Evolutionary conservation across 1,140 invertebrate species (phyloP).

Genomic region (Bombus pascuorum): DNA sequence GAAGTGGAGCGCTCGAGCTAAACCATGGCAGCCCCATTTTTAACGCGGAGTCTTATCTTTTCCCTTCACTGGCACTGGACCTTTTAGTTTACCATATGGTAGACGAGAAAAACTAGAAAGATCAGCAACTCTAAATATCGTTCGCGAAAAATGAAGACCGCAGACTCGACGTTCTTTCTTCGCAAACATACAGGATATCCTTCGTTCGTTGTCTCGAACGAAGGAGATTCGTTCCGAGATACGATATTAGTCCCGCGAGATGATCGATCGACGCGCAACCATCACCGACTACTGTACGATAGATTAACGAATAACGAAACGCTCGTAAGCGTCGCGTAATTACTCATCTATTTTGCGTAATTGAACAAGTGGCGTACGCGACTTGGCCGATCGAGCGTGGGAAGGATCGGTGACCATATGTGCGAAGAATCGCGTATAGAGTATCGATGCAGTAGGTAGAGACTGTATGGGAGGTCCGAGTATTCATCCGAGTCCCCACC

Average conservation of each 20-base stretch:
- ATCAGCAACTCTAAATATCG: background rate
- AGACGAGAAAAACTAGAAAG: background rate
- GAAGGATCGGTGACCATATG: slow-evolving; percentile 32
- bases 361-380: slow-evolving; percentile 43
- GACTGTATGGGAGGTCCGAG: slow-evolving; percentile 66
- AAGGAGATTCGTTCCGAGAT: background rate
- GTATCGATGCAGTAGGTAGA: slow-evolving; percentile 59
- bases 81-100: background rate
- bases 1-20: background rate
- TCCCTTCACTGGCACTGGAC: background rate
- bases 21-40: background rate
- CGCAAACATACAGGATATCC: background rate
- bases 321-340: slow-evolving; percentile 49
- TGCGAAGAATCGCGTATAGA: slow-evolving; percentile 3
- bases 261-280: too few relatives aligned
- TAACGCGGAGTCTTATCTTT: background rate
- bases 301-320: slow-evolving; percentile 55
- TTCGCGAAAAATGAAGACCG: background rate
- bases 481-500: slow-evolving; percentile 65
- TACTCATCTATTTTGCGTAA: slow-evolving; percentile 61
- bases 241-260: background rate
- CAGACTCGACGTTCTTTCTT: background rate
- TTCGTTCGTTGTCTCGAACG: background rate
- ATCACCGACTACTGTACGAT: slow-evolving; percentile 7
- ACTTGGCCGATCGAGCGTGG: background rate